A percentile compares a stretch with the other conserved stretches of the same genome.
phyloP scores from a whole-genome alignment of 2,797 vertebrate species.

The Malurus leucopterus region DNA sequence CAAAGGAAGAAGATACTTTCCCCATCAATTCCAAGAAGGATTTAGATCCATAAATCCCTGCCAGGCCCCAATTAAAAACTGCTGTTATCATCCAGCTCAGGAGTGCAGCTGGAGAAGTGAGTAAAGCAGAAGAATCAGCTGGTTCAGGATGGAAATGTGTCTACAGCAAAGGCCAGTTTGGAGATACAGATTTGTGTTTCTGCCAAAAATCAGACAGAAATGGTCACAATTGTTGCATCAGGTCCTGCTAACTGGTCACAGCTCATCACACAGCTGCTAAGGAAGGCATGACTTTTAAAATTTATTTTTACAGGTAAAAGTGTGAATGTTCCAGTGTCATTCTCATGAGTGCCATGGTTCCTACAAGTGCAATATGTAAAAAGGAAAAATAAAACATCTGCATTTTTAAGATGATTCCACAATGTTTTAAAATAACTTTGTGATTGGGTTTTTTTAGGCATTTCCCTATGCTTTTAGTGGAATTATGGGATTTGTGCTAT shows the following conservation, averaged over 20 bases:
- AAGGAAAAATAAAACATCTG: accelerated
- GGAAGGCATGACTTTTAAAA: not conserved
- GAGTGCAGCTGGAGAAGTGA: not conserved
- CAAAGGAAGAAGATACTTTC: not conserved
- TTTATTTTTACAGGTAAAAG: not conserved
- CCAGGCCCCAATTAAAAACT: not conserved
- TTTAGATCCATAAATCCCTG: not conserved
- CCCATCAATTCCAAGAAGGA: not conserved
- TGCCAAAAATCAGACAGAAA: not conserved
- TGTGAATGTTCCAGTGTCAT: not conserved
- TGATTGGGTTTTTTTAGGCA: not conserved
- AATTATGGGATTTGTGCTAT: not conserved
- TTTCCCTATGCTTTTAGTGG: not conserved
- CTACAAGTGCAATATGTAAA: not conserved
- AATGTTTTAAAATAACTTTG: not conserved
- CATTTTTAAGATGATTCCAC: not conserved
- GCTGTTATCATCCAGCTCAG: not conserved
- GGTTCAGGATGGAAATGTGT: not conserved
- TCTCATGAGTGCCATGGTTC: not conserved
- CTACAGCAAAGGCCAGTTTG: not conserved
- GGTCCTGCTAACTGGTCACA: not conserved
- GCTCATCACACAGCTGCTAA: not conserved
- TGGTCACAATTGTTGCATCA: not conserved
- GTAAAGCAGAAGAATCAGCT: not conserved
- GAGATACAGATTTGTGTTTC: not conserved